Evolutionary conservation across 2,888 invertebrate genomes (phyloP).

Genomic region (Phyllotreta striolata): DNA sequence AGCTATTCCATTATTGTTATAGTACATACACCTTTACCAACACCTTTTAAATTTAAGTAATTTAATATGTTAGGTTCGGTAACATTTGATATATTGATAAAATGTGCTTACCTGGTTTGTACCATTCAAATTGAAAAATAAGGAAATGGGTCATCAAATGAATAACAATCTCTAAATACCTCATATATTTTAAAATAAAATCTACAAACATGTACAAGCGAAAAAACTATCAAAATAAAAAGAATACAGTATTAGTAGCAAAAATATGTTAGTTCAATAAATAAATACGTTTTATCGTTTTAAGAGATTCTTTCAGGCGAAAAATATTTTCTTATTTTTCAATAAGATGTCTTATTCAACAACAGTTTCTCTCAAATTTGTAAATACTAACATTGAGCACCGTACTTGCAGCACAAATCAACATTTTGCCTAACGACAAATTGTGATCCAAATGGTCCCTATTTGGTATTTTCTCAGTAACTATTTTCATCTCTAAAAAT

Average conservation of each 20-base stretch:
- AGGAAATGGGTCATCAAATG: conserved; percentile 40
- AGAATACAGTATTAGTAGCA: conserved; percentile 22
- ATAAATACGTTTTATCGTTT: conserved; percentile 6
- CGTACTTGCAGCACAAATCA: conserved; percentile 1
- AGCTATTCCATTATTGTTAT: too few species aligned
- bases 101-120: not conserved
- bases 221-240: conserved; percentile 26
- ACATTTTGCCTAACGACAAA: not conserved
- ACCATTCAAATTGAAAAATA: conserved; percentile 25
- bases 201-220: conserved; percentile 43
- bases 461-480: not conserved
- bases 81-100: conserved; percentile 6
- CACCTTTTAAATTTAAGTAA: not conserved
- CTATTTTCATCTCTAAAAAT: too few species aligned
- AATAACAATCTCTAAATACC: conserved; percentile 39
- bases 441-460: not conserved
- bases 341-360: conserved; percentile 4
- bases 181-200: conserved; percentile 44
- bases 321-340: conserved; percentile 15
- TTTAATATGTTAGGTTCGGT: not conserved
- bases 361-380: conserved; percentile 18
- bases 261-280: conserved; percentile 24
- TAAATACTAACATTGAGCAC: not conserved
- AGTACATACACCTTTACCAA: too few species aligned
- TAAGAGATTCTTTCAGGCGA: conserved; percentile 21